These are phyloP conservation scores for Habrosyne pyritoides DNA, from an alignment of 2,888 invertebrate genomes.

Conservation along the genomic window DNA sequence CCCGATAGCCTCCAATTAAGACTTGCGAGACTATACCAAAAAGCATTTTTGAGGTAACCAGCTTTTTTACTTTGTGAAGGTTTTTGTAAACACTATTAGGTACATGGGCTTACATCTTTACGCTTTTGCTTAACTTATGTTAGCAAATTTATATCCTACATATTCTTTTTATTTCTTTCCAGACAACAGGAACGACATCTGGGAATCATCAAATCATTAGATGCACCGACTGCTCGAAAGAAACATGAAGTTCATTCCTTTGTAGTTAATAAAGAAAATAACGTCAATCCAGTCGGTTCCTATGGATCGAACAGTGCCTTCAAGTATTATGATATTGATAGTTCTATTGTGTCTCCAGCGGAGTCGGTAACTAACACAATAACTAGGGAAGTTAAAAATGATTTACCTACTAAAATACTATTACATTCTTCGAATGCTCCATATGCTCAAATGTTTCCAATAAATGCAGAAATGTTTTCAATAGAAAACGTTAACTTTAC, in stretches of 20 bases:
- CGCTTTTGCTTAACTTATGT: neutral
- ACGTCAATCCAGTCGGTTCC: conserved; percentile 42
- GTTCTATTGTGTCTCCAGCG: conserved; percentile 44
- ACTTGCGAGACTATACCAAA: conserved; percentile 90
- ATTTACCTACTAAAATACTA: conserved; percentile 11
- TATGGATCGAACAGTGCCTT: conserved; percentile 51
- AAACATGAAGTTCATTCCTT: conserved; percentile 80
- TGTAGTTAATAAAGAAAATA: conserved; percentile 63
- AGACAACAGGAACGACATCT: conserved; percentile 93
- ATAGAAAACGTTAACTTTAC: conserved; percentile 43
- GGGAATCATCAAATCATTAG: conserved; percentile 85
- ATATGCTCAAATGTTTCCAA: conserved; percentile 29
- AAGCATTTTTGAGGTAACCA: conserved; percentile 89
- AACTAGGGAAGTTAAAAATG: conserved; percentile 27
- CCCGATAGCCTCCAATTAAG: conserved; percentile 88
- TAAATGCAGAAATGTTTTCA: conserved; percentile 46
- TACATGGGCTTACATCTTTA: conserved; percentile 1
- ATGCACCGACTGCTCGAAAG: conserved; percentile 70
- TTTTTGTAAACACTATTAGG: neutral
- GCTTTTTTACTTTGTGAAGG: neutral
- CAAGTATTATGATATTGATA: conserved; percentile 60
- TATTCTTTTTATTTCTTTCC: conserved; percentile 32
- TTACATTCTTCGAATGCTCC: conserved; percentile 22
- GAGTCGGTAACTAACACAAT: conserved; percentile 21
- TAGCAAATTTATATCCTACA: neutral